Conservation (phyloP, 2,888 invertebrate species). For the Hedya salicella region DNA sequence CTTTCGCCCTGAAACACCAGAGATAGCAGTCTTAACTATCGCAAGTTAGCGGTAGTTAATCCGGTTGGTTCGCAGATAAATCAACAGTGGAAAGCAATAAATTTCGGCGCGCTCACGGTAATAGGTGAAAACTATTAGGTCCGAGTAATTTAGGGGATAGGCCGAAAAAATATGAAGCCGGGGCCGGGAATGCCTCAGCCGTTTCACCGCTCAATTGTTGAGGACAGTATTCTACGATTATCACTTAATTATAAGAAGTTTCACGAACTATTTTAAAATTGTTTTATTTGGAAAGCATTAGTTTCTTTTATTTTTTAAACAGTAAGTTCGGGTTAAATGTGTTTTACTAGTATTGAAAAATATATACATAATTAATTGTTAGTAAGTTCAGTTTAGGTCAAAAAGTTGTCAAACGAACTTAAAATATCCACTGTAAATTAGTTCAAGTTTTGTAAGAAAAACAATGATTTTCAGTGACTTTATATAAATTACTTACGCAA, state of each 20-base stretch:
- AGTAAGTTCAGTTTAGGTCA: too few species aligned
- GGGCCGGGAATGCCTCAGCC: slow-evolving; percentile 47
- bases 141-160: slow-evolving; percentile 72
- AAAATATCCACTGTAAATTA: neutral
- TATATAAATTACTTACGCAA: neutral
- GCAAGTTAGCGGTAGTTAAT: slow-evolving; percentile 85
- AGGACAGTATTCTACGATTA: neutral
- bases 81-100: slow-evolving; percentile 83
- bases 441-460: too few species aligned
- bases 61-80: slow-evolving; percentile 79
- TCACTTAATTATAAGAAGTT: neutral
- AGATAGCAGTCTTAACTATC: slow-evolving; percentile 85
- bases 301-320: too few species aligned
- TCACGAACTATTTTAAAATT: neutral
- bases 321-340: too few species aligned
- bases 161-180: slow-evolving; percentile 69
- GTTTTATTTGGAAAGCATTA: too few species aligned
- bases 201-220: slow-evolving; percentile 33
- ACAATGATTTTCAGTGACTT: too few species aligned
- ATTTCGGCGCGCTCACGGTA: slow-evolving; percentile 76
- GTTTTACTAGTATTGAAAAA: too few species aligned
- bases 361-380: too few species aligned
- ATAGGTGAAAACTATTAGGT: slow-evolving; percentile 85
- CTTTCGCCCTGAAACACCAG: slow-evolving; percentile 82
- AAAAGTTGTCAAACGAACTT: neutral